Base-by-base conservation (phyloP, 2,888 invertebrate species). In the Spisula solida region DNA sequence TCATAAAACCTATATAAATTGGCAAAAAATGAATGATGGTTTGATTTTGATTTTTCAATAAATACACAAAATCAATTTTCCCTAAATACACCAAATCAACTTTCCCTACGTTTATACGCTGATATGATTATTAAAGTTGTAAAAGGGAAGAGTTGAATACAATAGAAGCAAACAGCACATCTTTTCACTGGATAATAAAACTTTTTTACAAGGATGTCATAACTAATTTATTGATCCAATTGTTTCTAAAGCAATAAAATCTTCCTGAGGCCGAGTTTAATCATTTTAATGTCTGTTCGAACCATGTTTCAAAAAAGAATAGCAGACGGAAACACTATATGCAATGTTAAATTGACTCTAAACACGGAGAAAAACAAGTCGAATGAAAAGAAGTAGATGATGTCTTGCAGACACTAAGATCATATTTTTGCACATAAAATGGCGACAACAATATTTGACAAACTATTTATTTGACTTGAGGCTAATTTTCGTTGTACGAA, bases 401-500 rank as follows among this genome's bases (percentile, higher is more conserved):
- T 75, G 20, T 75, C 48, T 25, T 48, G 16, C 80, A 80, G 80
- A 80, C 80, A 47, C 14, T 29, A 34, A 34, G 51, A 80, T 80
- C 80, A 80, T 47, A 80, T 80, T 80, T 75, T 75, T 75, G 75
- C 75, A 34, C 29, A 41, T 66, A 75, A 56, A 51, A 51, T 85
- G 85, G 85, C 85, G 78, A 85, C 85, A 83, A 47, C 20, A 83
- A 75, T 75, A 51, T 83, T 79, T 85, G 51, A 56, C 79, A 56
- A 85, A 84, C 51, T 29, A 34, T 25, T 75, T 34, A 56, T 79
- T 79, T 79, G 85, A 78, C 85, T 85, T 31, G 56, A 55, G 79
- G 85, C 56, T 85, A 85, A 85, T 85, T 79, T 47, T 79, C 34
- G 48, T 79, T 79, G 78, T 78, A 56, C 29, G 31, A n/a, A 31